Evolutionary conservation across 2,888 invertebrate species (phyloP).

Genomic region (Cosmia trapezina): DNA sequence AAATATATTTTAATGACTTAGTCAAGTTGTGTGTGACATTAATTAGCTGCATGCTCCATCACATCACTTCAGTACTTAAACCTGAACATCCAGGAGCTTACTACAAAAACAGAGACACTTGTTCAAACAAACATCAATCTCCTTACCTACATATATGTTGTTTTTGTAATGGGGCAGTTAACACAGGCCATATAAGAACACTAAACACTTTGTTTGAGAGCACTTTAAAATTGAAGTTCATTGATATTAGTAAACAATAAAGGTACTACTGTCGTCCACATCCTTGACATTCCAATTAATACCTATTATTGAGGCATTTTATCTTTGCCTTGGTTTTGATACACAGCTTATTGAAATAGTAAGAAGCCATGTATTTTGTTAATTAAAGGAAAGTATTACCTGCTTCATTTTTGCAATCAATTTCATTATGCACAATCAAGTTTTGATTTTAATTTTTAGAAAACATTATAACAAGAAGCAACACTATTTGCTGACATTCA

Average conservation of each 20-base stretch:
- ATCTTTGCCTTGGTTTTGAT: background rate
- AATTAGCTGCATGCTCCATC: background rate
- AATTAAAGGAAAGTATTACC: slow-evolving; percentile 16
- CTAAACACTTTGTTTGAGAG: background rate
- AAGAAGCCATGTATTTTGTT: background rate
- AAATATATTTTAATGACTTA: slow-evolving; percentile 15
- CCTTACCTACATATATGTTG: background rate
- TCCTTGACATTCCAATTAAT: background rate
- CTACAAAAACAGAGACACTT: background rate
- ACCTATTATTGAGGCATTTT: background rate
- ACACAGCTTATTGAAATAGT: background rate
- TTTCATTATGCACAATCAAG: slow-evolving; percentile 8
- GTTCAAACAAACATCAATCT: background rate
- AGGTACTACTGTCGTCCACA: background rate
- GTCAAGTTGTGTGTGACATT: background rate
- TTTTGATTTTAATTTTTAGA: background rate
- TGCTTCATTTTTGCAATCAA: slow-evolving; percentile 49
- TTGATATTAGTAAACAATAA: slow-evolving; percentile 16
- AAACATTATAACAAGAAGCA: slow-evolving; percentile 9
- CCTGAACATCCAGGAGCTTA: background rate
- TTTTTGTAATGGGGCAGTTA: background rate
- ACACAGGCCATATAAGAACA: background rate
- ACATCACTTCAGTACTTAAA: slow-evolving; percentile 4
- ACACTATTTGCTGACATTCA: background rate
- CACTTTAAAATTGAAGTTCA: background rate